phyloP scores from a whole-genome alignment of 35 echinoderm and acorn worm species.

The Lytechinus variegatus region DNA sequence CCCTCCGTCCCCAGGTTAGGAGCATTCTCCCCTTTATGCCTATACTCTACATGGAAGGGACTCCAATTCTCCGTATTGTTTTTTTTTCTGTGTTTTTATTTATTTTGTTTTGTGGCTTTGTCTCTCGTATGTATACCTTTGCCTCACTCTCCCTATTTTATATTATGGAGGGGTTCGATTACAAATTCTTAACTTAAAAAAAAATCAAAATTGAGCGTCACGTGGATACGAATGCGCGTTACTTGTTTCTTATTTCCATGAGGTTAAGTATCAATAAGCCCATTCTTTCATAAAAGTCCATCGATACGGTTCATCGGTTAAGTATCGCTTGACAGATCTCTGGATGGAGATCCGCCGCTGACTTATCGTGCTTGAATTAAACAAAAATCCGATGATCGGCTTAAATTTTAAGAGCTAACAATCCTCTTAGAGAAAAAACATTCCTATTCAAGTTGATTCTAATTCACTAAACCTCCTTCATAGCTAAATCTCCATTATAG shows the following conservation, averaged over 20 bases:
- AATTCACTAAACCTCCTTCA: neutral
- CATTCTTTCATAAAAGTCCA: neutral
- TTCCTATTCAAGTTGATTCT: neutral
- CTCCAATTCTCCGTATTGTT: too few relatives aligned
- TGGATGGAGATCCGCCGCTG: neutral
- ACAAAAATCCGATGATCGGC: neutral
- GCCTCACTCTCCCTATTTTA: too few relatives aligned
- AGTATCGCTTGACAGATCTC: neutral
- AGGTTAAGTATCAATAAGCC: neutral
- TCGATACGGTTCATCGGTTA: neutral
- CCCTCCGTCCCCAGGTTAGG: too few relatives aligned
- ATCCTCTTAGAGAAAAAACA: neutral
- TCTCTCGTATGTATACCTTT: too few relatives aligned
- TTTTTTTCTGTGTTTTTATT: too few relatives aligned
- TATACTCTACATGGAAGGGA: too few relatives aligned
- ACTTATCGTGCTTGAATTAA: neutral
- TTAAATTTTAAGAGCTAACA: neutral
- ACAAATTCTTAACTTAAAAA: neutral
- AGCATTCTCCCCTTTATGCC: too few relatives aligned
- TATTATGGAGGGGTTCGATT: neutral
- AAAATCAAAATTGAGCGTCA: neutral
- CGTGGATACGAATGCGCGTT: neutral
- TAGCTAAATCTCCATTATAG: neutral
- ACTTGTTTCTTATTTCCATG: neutral
- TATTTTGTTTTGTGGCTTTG: too few relatives aligned